Base-by-base conservation (phyloP, 2,888 invertebrate species). In the Ectemnius continuus region DNA sequence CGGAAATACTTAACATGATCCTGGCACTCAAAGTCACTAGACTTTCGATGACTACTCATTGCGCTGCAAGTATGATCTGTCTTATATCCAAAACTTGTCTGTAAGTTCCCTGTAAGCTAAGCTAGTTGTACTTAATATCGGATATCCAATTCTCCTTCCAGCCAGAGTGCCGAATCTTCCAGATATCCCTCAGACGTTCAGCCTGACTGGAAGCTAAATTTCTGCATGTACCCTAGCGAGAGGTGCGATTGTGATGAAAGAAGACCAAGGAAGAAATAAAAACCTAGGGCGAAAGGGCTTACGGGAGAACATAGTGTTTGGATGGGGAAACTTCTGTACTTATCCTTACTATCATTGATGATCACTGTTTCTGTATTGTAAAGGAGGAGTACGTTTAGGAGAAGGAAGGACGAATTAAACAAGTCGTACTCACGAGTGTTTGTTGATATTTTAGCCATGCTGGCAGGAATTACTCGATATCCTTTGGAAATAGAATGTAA, bases 1-100 rank as follows among this genome's bases (percentile, higher is more conserved):
- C 76, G 71, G 68, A 76, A 78, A 64, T 70, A 71, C 61, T 78
- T 81, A 11, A 11, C 36, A 11, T 36, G 36, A 11, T 36, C 36
- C 36, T 8, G 36, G 36, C 36, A 36, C 36, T 8, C 36, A 11
- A 36, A 2, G 8, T 8, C 36, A 28, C 36, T 6, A 6, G 64
- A 60, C 36, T 71, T 73, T 46, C 46, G 23, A 23, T 67, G 60
- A 18, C 67, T 58, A 63, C 70, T 52, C 79, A 79, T 82, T 61
- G 46, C 61, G 48, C 71, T 81, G 45, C 8, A 72, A 61, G 48
- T 61, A 61, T 45, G 20, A 28, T 61, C 8, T 65, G 59, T 56
- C 56, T 52, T 14, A 52, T 16, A 14, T 52, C 4, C 52, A 4
- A 52, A 52, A 52, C 3, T 16, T 52, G 0, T 14, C 8, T 36